These are phyloP conservation scores for Cynocephalus volans DNA, from an alignment of 2,113 vertebrate species.

Conservation along the genomic window DNA sequence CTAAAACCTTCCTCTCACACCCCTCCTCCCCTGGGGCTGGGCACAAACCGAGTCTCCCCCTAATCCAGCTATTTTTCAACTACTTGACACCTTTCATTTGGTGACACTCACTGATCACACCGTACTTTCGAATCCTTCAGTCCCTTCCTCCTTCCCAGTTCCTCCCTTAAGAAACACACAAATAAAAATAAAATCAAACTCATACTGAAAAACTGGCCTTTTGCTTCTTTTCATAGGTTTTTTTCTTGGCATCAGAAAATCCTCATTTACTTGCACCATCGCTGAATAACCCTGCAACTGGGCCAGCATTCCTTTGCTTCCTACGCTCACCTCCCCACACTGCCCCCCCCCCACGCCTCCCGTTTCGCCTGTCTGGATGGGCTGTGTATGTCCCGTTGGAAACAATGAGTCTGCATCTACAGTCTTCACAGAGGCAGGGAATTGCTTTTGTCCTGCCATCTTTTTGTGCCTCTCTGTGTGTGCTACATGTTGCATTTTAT, in stretches of 20 bases:
- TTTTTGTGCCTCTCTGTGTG: not conserved
- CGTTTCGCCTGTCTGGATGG: not conserved
- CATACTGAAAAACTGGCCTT: not conserved
- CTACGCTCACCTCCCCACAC: not conserved
- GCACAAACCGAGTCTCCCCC: not conserved
- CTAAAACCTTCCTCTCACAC: not conserved
- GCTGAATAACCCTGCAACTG: not conserved
- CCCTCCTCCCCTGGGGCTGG: not conserved
- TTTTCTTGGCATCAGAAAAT: conserved; percentile 41
- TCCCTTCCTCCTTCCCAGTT: not conserved
- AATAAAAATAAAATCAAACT: conserved; percentile 59
- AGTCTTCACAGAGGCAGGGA: not conserved
- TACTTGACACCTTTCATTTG: not conserved
- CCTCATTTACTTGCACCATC: conserved; percentile 30
- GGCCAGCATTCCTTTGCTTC: conserved; percentile 4
- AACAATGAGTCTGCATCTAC: not conserved
- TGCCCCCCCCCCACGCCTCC: not conserved
- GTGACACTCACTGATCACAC: not conserved
- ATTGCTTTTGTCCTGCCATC: not conserved
- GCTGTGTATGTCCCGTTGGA: not conserved
- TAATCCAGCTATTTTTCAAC: not conserved
- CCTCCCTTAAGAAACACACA: conserved; percentile 2
- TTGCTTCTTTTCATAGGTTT: conserved; percentile 60
- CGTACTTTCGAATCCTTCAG: not conserved
- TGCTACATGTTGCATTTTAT: not conserved